These are phyloP conservation scores for Anhinga anhinga DNA, from an alignment of 2,113 vertebrate species.

Conservation along the genomic window DNA sequence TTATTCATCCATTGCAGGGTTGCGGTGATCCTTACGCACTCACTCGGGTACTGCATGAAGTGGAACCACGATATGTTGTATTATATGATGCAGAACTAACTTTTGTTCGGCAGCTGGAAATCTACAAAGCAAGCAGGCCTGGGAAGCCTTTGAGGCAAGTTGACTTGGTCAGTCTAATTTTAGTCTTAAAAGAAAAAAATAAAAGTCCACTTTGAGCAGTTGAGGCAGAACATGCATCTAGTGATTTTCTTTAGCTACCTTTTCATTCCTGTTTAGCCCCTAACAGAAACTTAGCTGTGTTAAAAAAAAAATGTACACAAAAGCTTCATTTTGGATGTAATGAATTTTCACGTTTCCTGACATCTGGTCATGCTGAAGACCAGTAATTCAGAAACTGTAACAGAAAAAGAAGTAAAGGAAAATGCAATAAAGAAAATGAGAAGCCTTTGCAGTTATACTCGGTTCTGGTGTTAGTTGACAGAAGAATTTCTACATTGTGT, in stretches of 20 bases:
- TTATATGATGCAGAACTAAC: constrained; percentile 91
- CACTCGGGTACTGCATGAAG: constrained; percentile 88
- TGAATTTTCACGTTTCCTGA: background rate
- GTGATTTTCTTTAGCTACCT: background rate
- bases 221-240: background rate
- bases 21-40: constrained; percentile 90
- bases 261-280: background rate
- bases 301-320: background rate
- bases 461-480: background rate
- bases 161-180: background rate
- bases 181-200: background rate
- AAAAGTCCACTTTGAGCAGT: background rate
- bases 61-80: constrained; percentile 90
- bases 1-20: constrained; percentile 90
- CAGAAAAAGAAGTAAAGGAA: background rate
- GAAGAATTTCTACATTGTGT: background rate
- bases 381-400: background rate
- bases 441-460: background rate
- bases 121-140: constrained; percentile 89
- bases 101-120: constrained; percentile 93
- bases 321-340: background rate
- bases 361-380: background rate
- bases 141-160: constrained; percentile 87
- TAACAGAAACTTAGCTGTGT: background rate
- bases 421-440: background rate